Percentiles rank a stretch among this genome's conserved stretches.
These are phyloP conservation scores for Himantopus leucocephalus DNA, from an alignment of 2,113 vertebrate genomes.

Conservation along the genomic window DNA sequence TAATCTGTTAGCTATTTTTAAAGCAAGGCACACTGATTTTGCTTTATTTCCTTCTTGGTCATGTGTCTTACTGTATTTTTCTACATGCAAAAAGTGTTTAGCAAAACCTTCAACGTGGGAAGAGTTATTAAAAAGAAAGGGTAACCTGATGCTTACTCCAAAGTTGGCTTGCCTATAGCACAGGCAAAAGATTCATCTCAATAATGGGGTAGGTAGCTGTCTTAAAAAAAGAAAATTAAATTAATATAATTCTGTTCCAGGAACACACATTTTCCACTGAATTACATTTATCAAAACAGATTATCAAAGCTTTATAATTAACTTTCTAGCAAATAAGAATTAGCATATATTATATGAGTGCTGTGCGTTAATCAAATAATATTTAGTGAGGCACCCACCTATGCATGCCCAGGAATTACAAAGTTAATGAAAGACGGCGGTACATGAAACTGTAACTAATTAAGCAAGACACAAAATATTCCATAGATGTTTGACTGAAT, in stretches of 20 bases:
- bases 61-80: not conserved
- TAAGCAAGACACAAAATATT: constrained; percentile 58
- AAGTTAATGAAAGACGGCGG: constrained; percentile 66
- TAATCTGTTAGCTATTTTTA: not conserved
- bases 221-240: not conserved
- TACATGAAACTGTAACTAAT: constrained; percentile 68
- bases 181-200: not conserved
- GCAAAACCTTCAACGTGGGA: not conserved
- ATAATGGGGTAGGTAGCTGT: not conserved
- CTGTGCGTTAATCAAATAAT: constrained; percentile 43
- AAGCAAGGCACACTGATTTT: not conserved
- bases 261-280: constrained; percentile 46
- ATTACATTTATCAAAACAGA: constrained; percentile 63
- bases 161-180: not conserved
- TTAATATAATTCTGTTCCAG: not conserved
- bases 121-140: not conserved
- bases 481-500: constrained; percentile 36
- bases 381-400: constrained; percentile 58
- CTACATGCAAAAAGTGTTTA: not conserved
- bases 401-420: constrained; percentile 61
- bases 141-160: not conserved
- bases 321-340: constrained; percentile 67
- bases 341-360: constrained; percentile 66
- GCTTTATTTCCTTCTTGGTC: not conserved
- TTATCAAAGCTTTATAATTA: constrained; percentile 69